Evolutionary conservation across 1,140 invertebrate species (phyloP).

Genomic region (Chymomyza costata): DNA sequence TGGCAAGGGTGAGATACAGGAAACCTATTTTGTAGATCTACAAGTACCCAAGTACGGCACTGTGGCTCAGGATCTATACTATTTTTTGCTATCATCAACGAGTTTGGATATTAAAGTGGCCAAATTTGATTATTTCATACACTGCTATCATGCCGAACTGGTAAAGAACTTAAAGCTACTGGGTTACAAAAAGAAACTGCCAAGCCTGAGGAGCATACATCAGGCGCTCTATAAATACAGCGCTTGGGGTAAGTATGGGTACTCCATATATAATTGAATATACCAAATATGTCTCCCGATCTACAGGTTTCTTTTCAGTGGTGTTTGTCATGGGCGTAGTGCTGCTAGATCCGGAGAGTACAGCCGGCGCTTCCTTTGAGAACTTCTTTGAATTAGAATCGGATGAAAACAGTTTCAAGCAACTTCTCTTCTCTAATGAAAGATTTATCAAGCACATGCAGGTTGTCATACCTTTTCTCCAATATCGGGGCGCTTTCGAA

Average conservation of each 20-base stretch:
- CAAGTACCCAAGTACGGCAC: constrained; percentile 52
- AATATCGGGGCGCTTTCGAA: constrained; percentile 55
- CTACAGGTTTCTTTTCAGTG: constrained; percentile 36
- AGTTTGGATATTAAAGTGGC: constrained; percentile 54
- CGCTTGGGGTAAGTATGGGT: constrained; percentile 41
- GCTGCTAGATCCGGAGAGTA: constrained; percentile 58
- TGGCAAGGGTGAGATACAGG: constrained; percentile 56
- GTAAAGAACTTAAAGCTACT: constrained; percentile 41
- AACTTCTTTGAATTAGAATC: constrained; percentile 40
- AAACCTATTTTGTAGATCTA: constrained; percentile 54
- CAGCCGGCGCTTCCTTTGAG: constrained; percentile 46
- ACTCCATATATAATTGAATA: background rate
- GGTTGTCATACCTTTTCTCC: constrained; percentile 51
- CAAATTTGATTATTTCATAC: constrained; percentile 63
- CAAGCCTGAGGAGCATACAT: constrained; percentile 47
- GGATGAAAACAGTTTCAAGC: constrained; percentile 47
- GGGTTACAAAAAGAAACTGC: constrained; percentile 48
- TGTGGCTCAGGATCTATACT: constrained; percentile 50
- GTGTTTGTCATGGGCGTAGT: constrained; percentile 56
- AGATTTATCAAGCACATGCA: constrained; percentile 55
- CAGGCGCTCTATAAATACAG: constrained; percentile 39
- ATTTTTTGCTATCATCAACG: constrained; percentile 55
- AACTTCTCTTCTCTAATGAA: constrained; percentile 43
- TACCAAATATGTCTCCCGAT: too few relatives aligned
- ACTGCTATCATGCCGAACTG: constrained; percentile 54